Conservation (phyloP, 2,888 invertebrate species). For the Actias luna region DNA sequence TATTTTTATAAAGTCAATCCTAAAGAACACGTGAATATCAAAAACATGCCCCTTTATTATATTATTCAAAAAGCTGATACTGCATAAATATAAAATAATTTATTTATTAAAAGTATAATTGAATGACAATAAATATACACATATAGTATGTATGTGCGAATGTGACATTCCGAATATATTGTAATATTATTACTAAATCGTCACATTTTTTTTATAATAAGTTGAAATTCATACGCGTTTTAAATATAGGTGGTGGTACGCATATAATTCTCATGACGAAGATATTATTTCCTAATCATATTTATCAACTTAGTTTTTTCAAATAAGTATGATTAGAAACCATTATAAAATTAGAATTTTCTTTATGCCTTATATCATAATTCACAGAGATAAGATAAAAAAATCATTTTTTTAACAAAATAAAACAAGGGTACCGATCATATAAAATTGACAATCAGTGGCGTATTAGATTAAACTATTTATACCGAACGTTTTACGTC, state of each 20-base stretch:
- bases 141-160: too few relatives aligned
- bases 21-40: too few relatives aligned
- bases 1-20: too few relatives aligned
- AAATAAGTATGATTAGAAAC: background rate
- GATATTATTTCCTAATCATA: background rate
- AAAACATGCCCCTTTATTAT: too few relatives aligned
- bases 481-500: conserved; percentile 1
- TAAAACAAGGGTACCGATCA: background rate
- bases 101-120: too few relatives aligned
- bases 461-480: background rate
- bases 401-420: background rate
- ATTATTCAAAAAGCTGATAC: too few relatives aligned
- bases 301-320: background rate
- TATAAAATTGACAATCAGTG: background rate
- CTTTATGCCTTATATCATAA: background rate
- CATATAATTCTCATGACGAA: background rate
- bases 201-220: background rate
- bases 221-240: background rate
- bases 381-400: background rate
- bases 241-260: background rate
- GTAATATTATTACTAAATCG: background rate
- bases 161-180: background rate
- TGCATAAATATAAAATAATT: too few relatives aligned
- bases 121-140: too few relatives aligned
- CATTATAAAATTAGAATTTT: background rate